Base-by-base conservation (phyloP, 2,888 invertebrate genomes). In the Rutpela maculata region DNA sequence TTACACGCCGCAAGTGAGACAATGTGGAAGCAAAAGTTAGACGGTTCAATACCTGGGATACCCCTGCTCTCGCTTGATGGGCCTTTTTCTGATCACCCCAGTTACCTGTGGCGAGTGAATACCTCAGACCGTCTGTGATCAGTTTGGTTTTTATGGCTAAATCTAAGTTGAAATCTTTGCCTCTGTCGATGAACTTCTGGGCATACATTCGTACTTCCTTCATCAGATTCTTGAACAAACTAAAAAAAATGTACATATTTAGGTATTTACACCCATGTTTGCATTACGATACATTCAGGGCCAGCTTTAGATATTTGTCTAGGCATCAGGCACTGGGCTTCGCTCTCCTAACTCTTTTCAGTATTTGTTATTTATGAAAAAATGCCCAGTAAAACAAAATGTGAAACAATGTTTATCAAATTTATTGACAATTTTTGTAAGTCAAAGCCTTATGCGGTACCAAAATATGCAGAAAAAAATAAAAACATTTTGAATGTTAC, bases 81-180 rank as follows among this genome's bases (percentile, higher is more conserved):
- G 99, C 99, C 89, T 99, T 99, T 90, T 99, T 99, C 91, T 99
- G 99, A 89, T 99, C 99, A 66, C 99, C 99, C 99, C 99, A 99
- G 90, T 99, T 99, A 55, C 99, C 99, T 43, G 99, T 99, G 84
- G 99, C 99, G 85, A 99, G 92, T 0, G 99, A 99, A 89, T 99
- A 99, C 84, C 98, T 93, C 74, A 99, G 91, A 38, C 99, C 99
- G 89, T 99, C 99, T 0, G 99, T 99, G 78, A 99, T 99, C 74
- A 99, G 97, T 89, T 98, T 96, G 0, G 99, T 99, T 91, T 98
- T 99, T 73, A 99, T 98, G 22, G 97, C 97, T 78, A 98, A 91
- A 89, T 99, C 99, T 83, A 99, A 91, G 90, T 99, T 99, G 88
- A 99, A 99, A 90, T 99, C 99, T 91, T 99, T 99, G 85, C 99